Conservation (phyloP, 2,113 vertebrate genomes). For the Oenanthe melanoleuca region DNA sequence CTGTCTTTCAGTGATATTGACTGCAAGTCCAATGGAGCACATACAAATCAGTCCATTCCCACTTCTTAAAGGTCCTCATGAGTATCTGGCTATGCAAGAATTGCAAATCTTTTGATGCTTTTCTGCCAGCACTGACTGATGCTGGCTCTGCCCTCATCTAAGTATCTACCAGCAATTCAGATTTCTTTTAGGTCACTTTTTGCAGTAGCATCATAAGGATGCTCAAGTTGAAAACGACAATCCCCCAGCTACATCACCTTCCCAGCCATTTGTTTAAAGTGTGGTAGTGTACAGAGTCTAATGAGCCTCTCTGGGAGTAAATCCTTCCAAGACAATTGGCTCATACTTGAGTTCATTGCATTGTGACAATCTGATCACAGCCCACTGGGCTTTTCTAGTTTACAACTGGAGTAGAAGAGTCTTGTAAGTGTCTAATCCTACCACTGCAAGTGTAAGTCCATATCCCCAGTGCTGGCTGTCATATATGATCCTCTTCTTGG, state of each 20-base stretch:
- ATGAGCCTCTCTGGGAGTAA: conserved; percentile 9
- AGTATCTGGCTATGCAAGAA: background rate
- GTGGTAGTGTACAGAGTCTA: background rate
- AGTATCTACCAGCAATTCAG: background rate
- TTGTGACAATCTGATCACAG: background rate
- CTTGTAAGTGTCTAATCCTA: background rate
- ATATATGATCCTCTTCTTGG: background rate
- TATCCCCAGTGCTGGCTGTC: background rate
- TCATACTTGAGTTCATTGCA: background rate
- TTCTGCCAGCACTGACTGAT: background rate
- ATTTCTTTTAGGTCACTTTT: background rate
- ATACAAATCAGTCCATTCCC: background rate
- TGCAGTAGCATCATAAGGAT: background rate
- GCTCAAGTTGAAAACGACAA: background rate
- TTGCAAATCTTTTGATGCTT: background rate
- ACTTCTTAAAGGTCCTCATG: background rate
- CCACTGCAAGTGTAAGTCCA: background rate
- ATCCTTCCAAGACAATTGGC: conserved; percentile 5
- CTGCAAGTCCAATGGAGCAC: background rate
- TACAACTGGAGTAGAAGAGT: background rate
- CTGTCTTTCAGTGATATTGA: background rate
- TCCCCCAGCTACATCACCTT: background rate
- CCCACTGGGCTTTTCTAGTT: background rate
- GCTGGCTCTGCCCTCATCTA: background rate
- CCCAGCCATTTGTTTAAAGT: background rate